phyloP scores from a whole-genome alignment of 2,888 invertebrate genomes.

The Cosmia trapezina region DNA sequence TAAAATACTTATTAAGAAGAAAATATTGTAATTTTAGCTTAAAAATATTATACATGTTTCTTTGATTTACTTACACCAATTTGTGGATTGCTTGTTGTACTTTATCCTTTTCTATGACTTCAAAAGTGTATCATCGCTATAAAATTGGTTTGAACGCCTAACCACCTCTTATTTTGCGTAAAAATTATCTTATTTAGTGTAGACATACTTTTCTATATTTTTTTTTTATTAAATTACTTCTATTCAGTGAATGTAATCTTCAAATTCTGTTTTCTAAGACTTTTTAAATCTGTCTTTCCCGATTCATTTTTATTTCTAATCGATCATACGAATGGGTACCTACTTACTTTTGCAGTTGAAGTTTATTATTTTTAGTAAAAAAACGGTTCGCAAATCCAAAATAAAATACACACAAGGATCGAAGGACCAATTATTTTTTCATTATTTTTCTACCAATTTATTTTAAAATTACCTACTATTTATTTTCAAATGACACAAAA shows the following conservation, averaged over 20 bases:
- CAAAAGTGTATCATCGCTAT: conserved; percentile 39
- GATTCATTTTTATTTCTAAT: background rate
- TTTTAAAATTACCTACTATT: too few relatives aligned
- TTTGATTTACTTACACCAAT: background rate
- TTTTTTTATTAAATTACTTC: background rate
- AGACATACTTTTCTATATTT: conserved; percentile 1
- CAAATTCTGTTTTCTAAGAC: background rate
- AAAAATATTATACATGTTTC: background rate
- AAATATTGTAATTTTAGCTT: background rate
- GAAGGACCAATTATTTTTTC: background rate
- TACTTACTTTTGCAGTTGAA: conserved; percentile 12
- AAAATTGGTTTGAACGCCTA: conserved; percentile 54
- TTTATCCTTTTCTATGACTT: background rate
- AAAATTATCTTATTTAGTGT: conserved; percentile 34
- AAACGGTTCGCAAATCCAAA: background rate
- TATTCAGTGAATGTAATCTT: conserved; percentile 4
- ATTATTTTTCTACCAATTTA: too few relatives aligned
- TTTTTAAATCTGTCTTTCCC: background rate
- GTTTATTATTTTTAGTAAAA: background rate
- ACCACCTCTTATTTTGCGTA: conserved; percentile 64
- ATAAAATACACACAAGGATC: background rate
- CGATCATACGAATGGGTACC: background rate
- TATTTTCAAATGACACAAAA: background rate
- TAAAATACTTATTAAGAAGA: background rate
- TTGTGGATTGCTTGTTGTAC: background rate